phyloP scores from a whole-genome alignment of 2,113 vertebrate species.

The Ciconia boyciana region DNA sequence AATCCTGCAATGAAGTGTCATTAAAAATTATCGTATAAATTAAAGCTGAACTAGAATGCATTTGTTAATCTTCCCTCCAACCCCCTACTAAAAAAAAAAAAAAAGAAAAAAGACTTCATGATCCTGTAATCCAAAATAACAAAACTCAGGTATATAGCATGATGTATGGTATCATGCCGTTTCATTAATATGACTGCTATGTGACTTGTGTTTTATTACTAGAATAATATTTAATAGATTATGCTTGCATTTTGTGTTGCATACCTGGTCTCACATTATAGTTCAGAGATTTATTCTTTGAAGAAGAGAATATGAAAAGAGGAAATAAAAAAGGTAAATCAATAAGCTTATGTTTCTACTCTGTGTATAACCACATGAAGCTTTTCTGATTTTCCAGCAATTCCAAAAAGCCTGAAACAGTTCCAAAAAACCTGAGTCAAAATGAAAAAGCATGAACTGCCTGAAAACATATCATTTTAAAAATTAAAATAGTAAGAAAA shows the following conservation, averaged over 20 bases:
- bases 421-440: slow-evolving; percentile 2
- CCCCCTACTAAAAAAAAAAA: neutral
- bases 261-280: neutral
- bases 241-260: neutral
- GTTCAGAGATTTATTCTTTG: slow-evolving; percentile 12
- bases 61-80: neutral
- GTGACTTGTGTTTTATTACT: neutral
- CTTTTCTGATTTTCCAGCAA: slow-evolving; percentile 4
- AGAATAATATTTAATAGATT: neutral
- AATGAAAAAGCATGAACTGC: neutral
- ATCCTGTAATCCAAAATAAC: neutral
- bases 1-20: neutral
- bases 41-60: neutral
- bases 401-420: neutral
- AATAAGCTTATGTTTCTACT: neutral
- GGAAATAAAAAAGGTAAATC: slow-evolving; percentile 10
- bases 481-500: slow-evolving; percentile 18
- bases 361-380: neutral
- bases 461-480: slow-evolving; percentile 12
- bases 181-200: neutral
- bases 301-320: slow-evolving; percentile 3
- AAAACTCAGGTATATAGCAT: neutral
- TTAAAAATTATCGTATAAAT: neutral
- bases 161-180: neutral
- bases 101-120: neutral